Conservation (phyloP, 2,113 vertebrate species). For the Mus musculus region GRCm39 chr1:191576001-191576500, state of each 20-base stretch:
- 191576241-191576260: background rate
- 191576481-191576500: background rate
- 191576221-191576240: background rate
- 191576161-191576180: background rate
- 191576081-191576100: background rate
- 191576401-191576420: background rate
- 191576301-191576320: background rate
- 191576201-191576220: background rate
- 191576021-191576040: background rate
- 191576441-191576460: background rate
- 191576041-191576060: background rate
- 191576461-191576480: background rate
- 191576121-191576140: background rate
- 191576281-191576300: background rate
- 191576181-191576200: background rate
- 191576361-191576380: too few relatives aligned
- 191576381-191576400: background rate
- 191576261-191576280: background rate
- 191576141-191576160: background rate
- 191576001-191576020: too few relatives aligned
- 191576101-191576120: background rate
- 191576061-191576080: background rate
- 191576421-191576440: too few relatives aligned
- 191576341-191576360: background rate
- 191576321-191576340: background rate